phyloP scores from a whole-genome alignment of 2,888 invertebrate genomes.

The Drosophila putrida region DNA sequence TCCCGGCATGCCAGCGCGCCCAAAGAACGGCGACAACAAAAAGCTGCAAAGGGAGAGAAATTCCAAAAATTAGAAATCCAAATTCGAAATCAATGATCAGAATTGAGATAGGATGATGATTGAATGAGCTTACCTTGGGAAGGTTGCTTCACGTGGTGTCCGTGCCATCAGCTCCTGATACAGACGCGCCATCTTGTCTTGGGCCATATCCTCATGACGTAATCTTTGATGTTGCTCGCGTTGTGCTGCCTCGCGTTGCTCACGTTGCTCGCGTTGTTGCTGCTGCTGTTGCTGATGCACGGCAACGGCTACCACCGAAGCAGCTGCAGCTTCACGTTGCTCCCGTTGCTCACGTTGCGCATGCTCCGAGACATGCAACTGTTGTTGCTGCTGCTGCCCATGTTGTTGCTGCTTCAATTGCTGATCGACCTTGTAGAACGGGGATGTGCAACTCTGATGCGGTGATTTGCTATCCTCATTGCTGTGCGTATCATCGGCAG shows the following conservation, averaged over 20 bases:
- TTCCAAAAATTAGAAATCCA: neutral
- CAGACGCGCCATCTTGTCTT: conserved; percentile 97
- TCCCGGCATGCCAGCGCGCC: conserved; percentile 86
- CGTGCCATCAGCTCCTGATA: conserved; percentile 97
- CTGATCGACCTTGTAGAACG: conserved; percentile 89
- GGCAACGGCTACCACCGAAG: conserved; percentile 61
- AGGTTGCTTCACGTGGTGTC: conserved; percentile 91
- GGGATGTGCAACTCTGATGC: conserved; percentile 92
- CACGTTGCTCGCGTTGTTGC: conserved; percentile 89
- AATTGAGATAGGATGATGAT: too few species aligned
- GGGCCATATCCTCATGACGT: conserved; percentile 91
- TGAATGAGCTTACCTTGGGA: conserved; percentile 93
- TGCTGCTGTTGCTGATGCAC: conserved; percentile 84
- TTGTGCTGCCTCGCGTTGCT: conserved; percentile 86
- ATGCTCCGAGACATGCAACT: conserved; percentile 84
- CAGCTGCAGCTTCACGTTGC: conserved; percentile 85
- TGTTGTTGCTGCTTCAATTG: conserved; percentile 85
- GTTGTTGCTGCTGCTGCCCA: conserved; percentile 86
- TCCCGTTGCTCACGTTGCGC: conserved; percentile 84
- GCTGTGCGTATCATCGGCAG: conserved; percentile 89
- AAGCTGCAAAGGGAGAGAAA: conserved; percentile 86
- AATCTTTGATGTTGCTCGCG: conserved; percentile 85
- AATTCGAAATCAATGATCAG: neutral
- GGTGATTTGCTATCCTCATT: conserved; percentile 94
- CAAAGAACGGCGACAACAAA: conserved; percentile 94